Base-by-base conservation (phyloP, 2,888 invertebrate species). In the Melangyna quadrimaculata region DNA sequence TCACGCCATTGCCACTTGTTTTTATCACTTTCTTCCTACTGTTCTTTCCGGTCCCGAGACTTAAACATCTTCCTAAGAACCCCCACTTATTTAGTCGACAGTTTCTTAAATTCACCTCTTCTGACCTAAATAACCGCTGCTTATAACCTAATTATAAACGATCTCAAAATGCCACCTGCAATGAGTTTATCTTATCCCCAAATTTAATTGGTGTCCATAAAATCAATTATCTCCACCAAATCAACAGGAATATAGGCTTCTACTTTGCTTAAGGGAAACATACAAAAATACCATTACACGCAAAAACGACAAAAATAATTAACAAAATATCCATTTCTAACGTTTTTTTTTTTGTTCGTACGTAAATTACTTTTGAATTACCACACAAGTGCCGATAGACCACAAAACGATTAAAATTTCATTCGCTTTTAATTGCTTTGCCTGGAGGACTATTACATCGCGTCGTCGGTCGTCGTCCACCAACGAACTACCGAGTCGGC, bases 351-450 rank as follows among this genome's bases (percentile, higher is more conserved):
- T 40, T 40, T 63, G 6, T 63, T 12, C 9, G 24, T 45, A 70
- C 22, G 69, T 63, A 80, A 80, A 86, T 80, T 86, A 77, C 84
- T 86, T 86, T 86, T 57, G 63, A 80, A 80, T 86, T 77, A 74
- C 77, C 77, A 69, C 75, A 77, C 84, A 72, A 86, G 70, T 80
- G 72, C 80, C 75, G 77, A 73, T 86, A 69, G 72, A 80, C 80
- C 69, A 69, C 80, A 80, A 77, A 86, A 77, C 72, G 72, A 80
- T 80, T 72, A 67, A 55, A 72, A 77, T 86, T 78, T 79, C 75
- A 84, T 75, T 70, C 29, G 71, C 17, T 75, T 84, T 79, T 84
- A 84, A 84, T 84, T 84, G 79, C 74, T 71, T 67, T 65, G 70
- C 79, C 71, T 65, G 29, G 43, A 22, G 65, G 45, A 40, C 17